A percentile compares a stretch with the other conserved stretches of the same genome.
phyloP scores from a whole-genome alignment of 1,140 invertebrate species.

The Drosophila punjabiensis region DNA sequence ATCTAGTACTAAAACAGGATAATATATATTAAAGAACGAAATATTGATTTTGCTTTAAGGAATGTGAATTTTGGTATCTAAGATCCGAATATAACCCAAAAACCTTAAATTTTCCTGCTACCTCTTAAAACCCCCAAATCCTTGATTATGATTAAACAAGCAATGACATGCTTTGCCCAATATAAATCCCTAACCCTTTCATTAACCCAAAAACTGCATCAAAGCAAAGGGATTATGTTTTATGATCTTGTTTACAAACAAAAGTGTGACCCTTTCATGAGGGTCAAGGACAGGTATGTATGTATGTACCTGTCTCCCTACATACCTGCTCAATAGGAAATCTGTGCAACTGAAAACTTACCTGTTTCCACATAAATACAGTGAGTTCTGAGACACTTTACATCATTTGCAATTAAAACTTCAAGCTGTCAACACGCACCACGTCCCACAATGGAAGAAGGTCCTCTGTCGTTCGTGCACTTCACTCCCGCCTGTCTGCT shows the following conservation, averaged over 20 bases:
- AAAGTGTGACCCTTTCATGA: background rate
- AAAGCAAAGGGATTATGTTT: conserved; percentile 56
- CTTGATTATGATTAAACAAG: background rate
- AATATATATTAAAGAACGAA: background rate
- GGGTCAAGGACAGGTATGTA: background rate
- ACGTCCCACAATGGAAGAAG: conserved; percentile 33
- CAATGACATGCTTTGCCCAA: conserved; percentile 1
- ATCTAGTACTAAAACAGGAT: background rate
- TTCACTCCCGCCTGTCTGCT: conserved; percentile 28
- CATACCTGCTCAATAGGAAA: background rate
- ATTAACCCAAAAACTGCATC: background rate
- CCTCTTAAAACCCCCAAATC: background rate
- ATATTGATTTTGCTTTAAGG: background rate
- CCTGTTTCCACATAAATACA: conserved; percentile 54
- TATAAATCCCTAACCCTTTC: background rate
- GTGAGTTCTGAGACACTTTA: rapidly evolving
- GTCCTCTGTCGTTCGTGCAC: conserved; percentile 24
- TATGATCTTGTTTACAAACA: conserved; percentile 37
- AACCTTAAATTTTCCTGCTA: background rate
- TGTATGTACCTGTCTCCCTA: background rate
- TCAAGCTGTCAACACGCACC: conserved; percentile 18
- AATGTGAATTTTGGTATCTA: background rate
- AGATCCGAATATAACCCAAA: no score
- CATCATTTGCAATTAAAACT: conserved; percentile 31
- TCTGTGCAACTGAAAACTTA: conserved; percentile 6